phyloP scores from a whole-genome alignment of 1,140 invertebrate genomes.

The Scaptomyza montana region DNA sequence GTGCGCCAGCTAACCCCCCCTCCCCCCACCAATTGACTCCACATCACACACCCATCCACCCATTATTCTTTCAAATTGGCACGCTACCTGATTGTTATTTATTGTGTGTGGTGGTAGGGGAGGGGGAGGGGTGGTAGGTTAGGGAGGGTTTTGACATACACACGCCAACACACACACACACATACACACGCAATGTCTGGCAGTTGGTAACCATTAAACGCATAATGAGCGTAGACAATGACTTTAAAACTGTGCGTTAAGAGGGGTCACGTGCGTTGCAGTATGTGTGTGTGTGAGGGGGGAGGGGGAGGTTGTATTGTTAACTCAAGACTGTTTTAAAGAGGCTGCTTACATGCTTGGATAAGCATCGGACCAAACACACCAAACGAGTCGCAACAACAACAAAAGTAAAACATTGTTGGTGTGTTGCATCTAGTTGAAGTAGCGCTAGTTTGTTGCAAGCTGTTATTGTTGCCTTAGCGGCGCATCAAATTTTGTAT shows the following conservation, averaged over 20 bases:
- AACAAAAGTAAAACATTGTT: constrained; percentile 15
- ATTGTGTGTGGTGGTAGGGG: constrained; percentile 17
- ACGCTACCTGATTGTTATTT: constrained; percentile 56
- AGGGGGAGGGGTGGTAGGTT: not conserved
- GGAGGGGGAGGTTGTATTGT: constrained; percentile 12
- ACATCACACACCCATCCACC: not conserved
- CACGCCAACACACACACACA: no score
- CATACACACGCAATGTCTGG: no score
- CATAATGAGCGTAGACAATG: constrained; percentile 28
- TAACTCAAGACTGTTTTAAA: constrained; percentile 20
- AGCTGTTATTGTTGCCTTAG: constrained; percentile 15
- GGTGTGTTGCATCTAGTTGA: constrained; percentile 35
- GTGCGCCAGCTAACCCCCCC: not conserved
- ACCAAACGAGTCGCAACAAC: constrained; percentile 7
- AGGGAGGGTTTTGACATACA: no score
- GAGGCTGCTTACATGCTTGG: constrained; percentile 45
- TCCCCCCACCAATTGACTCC: not conserved
- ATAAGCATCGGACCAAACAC: constrained; percentile 38
- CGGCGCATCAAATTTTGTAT: constrained; percentile 23
- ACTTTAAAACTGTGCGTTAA: constrained; percentile 19
- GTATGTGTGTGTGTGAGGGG: no score
- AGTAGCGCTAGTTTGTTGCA: not conserved
- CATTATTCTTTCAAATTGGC: not conserved
- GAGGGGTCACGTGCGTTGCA: constrained; percentile 12
- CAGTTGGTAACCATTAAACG: constrained; percentile 28